Base-by-base conservation (phyloP, 92 coral and sea anemone species). In the Phenganax stokvisi region DNA sequence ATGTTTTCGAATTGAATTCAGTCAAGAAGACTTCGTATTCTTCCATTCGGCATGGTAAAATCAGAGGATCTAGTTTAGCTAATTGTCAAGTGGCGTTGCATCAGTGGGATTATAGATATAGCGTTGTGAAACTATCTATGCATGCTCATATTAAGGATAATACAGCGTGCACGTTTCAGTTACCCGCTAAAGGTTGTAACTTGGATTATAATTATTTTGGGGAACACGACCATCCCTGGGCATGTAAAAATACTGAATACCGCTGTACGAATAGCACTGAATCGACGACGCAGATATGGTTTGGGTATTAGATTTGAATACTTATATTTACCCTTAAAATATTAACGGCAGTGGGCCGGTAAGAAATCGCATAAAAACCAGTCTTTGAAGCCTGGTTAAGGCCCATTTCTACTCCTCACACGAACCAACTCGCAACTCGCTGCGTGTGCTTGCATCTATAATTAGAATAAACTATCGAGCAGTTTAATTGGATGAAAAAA, bases 221-320 rank as follows among this genome's bases (percentile, higher is more conserved):
- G 29, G 53, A 12, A 68, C 13, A 68, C 53, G 8, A 25, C 53
- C 12, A 30, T 12, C 0, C n/a, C 73, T 0, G 31, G 73, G 12
- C 47, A 37, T 68, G 73, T 30, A 68, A 30, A 30, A 15, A 68
- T n/a, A 1, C 73, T 37, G 47, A 5, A 37, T 37, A 68, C 47
- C 44, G 54, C 12, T 68, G 73, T 68, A 0, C 47, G 16, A 68
- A 28, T 68, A 68, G 47, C 15, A 2, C 7, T 13, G 73, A 68
- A 68, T 68, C 73, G 6, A 68, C 73, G 8, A 68, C 73, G 5
- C 73, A 68, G 54, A 51, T 68, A 68, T 68, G 73, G 73, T 68
- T 68, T 68, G 73, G 73, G 0, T 7, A 64, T 17, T 64, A 64
- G 70, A 5, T 12, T 61, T 15, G 31, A 27, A 9, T 10, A 9